These are phyloP conservation scores for Drosophila asahinai DNA, from an alignment of 1,140 invertebrate genomes.

Conservation along the genomic window DNA sequence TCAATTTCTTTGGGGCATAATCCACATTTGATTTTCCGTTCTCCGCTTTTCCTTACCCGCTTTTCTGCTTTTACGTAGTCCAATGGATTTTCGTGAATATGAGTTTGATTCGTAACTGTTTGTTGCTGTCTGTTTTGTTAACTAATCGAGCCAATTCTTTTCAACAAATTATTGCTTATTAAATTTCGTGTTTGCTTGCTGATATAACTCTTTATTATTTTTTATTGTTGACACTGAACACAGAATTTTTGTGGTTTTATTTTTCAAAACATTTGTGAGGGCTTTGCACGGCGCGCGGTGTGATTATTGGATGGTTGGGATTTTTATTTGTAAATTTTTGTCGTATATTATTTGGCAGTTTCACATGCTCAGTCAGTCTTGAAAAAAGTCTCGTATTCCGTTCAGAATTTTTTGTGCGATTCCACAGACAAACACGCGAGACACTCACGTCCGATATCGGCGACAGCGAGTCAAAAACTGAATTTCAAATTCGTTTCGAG, in stretches of 20 bases:
- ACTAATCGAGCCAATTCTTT: conserved; percentile 33
- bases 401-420: conserved; percentile 39
- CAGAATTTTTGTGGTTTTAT: conserved; percentile 24
- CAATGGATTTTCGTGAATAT: conserved; percentile 19
- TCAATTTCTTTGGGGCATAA: conserved; percentile 32
- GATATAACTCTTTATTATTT: conserved; percentile 12
- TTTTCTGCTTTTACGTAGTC: conserved; percentile 30
- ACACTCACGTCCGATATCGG: conserved; percentile 66
- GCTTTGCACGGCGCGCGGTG: conserved; percentile 40
- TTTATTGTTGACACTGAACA: conserved; percentile 29
- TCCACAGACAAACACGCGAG: conserved; percentile 50
- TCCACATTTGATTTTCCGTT: conserved; percentile 30
- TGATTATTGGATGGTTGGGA: conserved; percentile 7
- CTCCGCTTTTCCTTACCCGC: conserved; percentile 35
- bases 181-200: conserved; percentile 11
- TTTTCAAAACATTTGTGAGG: conserved; percentile 21
- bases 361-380: conserved; percentile 43
- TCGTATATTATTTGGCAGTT: conserved; percentile 13
- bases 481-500: conserved; percentile 56
- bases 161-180: conserved; percentile 2
- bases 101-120: conserved; percentile 14
- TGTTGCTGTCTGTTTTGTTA: conserved; percentile 25
- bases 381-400: conserved; percentile 68
- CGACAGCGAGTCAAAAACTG: conserved; percentile 74
- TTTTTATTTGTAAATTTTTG: conserved; percentile 32